Conservation (phyloP, 1,140 invertebrate genomes). For the Drosophila pruinosa region DNA sequence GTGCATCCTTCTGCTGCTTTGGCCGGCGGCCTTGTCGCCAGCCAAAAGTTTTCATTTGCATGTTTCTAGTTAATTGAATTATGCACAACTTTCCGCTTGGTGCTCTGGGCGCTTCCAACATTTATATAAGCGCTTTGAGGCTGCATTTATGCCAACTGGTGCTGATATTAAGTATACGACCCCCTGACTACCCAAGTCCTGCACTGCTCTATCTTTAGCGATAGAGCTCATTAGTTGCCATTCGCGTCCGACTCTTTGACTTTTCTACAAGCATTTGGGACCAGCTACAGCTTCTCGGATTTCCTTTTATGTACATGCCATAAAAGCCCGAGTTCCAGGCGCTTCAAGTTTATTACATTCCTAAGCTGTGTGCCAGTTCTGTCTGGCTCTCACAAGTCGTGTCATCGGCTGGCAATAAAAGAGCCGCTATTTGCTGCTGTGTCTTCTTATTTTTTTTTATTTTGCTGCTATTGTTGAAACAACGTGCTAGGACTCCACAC, state of each 20-base stretch:
- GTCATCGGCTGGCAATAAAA: conserved; percentile 50
- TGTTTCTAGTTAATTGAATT: conserved; percentile 80
- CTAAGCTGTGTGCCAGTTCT: conserved; percentile 39
- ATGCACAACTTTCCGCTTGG: conserved; percentile 72
- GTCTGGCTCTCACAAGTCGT: conserved; percentile 5
- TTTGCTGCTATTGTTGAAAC: neutral
- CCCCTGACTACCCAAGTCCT: neutral
- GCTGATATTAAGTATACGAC: conserved; percentile 41
- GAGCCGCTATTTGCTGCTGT: conserved; percentile 11
- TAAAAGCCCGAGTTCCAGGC: conserved; percentile 54
- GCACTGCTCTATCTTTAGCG: too few species aligned
- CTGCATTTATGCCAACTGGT: conserved; percentile 43
- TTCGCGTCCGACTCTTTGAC: conserved; percentile 11
- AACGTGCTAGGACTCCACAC: conserved; percentile 24
- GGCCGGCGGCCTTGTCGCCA: conserved; percentile 48
- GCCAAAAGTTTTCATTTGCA: conserved; percentile 78
- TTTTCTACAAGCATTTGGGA: neutral
- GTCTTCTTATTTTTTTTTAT: too few species aligned
- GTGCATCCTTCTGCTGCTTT: conserved; percentile 1
- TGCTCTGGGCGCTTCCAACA: conserved; percentile 17
- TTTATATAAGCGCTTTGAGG: conserved; percentile 76
- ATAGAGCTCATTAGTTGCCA: conserved; percentile 33
- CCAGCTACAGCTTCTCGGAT: conserved; percentile 53
- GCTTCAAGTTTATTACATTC: conserved; percentile 73
- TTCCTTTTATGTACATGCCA: conserved; percentile 70